Conservation (phyloP, 2,113 vertebrate species). For the Rhynchopsitta pachyrhyncha region DNA sequence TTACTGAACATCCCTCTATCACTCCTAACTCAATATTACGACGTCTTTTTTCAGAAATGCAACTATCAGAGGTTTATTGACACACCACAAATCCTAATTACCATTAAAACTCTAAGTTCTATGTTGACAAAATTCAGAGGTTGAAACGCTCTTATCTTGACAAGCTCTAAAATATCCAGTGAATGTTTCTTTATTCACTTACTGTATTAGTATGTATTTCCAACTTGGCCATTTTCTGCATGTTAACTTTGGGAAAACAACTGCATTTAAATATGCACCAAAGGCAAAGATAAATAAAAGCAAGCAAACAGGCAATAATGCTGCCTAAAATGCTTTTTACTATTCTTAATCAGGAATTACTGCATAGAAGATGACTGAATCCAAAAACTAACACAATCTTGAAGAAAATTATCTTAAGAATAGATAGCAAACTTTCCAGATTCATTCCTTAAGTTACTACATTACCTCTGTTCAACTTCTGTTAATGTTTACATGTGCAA, state of each 20-base stretch:
- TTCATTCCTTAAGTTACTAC: background rate
- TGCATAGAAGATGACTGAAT: accelerated
- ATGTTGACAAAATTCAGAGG: conserved; percentile 3
- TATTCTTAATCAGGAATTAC: background rate
- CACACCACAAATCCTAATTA: conserved; percentile 28
- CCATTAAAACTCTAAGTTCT: background rate
- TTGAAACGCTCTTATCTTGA: background rate
- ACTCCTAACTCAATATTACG: conserved; percentile 35
- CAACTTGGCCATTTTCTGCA: background rate
- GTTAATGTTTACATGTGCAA: background rate
- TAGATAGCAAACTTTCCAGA: background rate
- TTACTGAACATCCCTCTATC: background rate
- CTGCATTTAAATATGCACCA: background rate
- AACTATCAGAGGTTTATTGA: conserved; percentile 29
- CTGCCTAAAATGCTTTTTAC: background rate
- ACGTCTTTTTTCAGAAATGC: conserved; percentile 25
- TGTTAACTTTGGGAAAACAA: background rate
- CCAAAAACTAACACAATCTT: background rate
- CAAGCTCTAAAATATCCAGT: background rate
- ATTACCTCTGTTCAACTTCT: background rate
- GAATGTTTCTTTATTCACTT: background rate
- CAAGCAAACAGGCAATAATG: background rate
- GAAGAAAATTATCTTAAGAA: background rate
- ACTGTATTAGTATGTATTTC: background rate
- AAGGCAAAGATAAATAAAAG: background rate